A percentile compares a stretch with the other conserved stretches of the same genome.
phyloP scores from a whole-genome alignment of 2,113 vertebrate genomes.

The Hemichromis elongatus region DNA sequence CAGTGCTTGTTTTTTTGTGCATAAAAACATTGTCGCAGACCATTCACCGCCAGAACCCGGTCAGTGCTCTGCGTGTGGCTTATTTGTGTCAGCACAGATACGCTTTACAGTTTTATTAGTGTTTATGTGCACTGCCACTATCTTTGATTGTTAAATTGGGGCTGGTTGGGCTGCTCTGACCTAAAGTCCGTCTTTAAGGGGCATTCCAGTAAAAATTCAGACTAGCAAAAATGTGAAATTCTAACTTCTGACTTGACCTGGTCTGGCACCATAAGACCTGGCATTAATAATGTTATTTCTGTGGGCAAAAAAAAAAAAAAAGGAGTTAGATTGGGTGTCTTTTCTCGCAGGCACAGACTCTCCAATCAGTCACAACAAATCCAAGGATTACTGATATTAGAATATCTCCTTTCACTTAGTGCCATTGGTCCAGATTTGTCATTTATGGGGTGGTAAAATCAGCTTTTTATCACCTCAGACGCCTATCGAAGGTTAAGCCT shows the following conservation, averaged over 20 bases:
- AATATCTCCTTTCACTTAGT: background rate
- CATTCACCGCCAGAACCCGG: background rate
- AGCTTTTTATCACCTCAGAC: too few species aligned
- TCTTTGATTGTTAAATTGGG: background rate
- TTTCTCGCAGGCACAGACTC: background rate
- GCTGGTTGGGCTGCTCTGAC: background rate
- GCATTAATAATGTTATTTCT: background rate
- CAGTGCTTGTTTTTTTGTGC: rapidly evolving
- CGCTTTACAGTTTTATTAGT: background rate
- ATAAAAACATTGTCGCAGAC: background rate
- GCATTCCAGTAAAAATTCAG: background rate
- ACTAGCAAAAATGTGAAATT: background rate
- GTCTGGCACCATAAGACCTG: background rate
- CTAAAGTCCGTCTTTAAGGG: background rate
- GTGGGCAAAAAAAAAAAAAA: background rate
- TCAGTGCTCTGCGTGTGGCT: background rate
- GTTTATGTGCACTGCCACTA: background rate
- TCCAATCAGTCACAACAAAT: background rate
- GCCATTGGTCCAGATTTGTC: background rate
- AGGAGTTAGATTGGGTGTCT: background rate
- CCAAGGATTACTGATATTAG: rapidly evolving
- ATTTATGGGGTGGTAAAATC: too few species aligned
- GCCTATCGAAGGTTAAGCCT: too few species aligned
- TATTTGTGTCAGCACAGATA: background rate
- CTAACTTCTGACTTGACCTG: background rate